Evolutionary conservation across 2,797 vertebrate genomes (phyloP).

Genomic region (Hypotaenidia okinawae): DNA sequence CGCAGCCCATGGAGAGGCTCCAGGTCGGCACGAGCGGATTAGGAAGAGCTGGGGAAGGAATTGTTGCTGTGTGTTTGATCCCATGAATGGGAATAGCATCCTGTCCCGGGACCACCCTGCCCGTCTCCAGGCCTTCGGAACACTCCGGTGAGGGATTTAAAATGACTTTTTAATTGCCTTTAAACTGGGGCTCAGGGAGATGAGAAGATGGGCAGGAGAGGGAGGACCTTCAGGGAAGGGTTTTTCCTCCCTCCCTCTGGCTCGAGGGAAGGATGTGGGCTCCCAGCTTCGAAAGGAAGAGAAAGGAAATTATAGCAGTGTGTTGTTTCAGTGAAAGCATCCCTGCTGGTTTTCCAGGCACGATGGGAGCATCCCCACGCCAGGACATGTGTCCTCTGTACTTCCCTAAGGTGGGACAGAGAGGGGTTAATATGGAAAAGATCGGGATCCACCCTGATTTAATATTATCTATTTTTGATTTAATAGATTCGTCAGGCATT

Average conservation of each 20-base stretch:
- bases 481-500: background rate
- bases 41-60: background rate
- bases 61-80: background rate
- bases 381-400: background rate
- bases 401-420: background rate
- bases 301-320: background rate
- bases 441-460: background rate
- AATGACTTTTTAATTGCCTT: background rate
- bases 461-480: background rate
- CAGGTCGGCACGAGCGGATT: fast-evolving
- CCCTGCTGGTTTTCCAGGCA: background rate
- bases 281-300: background rate
- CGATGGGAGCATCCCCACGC: fast-evolving
- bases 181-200: background rate
- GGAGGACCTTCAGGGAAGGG: background rate
- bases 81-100: background rate
- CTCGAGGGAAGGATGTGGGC: background rate
- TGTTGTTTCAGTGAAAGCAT: background rate
- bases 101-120: background rate
- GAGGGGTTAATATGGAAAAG: background rate
- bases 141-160: fast-evolving
- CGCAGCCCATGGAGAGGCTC: background rate
- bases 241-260: background rate
- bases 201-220: background rate
- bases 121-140: background rate